phyloP scores from a whole-genome alignment of 2,888 invertebrate species.

The Archips crataeganus region DNA sequence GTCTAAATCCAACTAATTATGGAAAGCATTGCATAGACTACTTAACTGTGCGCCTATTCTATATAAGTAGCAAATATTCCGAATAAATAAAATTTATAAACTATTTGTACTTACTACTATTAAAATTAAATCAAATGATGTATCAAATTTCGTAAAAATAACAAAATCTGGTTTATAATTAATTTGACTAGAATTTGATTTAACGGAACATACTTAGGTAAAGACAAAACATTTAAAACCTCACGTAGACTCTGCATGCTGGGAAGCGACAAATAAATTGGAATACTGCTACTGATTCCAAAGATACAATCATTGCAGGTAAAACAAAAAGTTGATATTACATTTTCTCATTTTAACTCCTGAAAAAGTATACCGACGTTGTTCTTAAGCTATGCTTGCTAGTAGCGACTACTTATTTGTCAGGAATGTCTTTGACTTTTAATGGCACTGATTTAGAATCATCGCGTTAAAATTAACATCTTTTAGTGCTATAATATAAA shows the following conservation, averaged over 20 bases:
- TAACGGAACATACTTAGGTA: neutral
- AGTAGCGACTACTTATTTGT: conserved; percentile 4
- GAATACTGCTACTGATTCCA: conserved; percentile 5
- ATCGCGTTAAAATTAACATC: conserved; percentile 29
- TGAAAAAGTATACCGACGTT: neutral
- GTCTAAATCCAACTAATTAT: conserved; percentile 66
- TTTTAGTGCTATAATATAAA: conserved; percentile 33
- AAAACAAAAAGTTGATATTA: conserved; percentile 3
- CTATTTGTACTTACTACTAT: conserved; percentile 6
- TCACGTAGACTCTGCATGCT: conserved; percentile 33
- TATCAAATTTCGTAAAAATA: neutral
- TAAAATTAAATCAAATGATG: neutral
- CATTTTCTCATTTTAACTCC: neutral
- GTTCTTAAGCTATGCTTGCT: neutral
- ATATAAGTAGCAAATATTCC: conserved; percentile 54
- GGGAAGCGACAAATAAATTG: conserved; percentile 30
- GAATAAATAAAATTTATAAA: conserved; percentile 1
- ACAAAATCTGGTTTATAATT: neutral
- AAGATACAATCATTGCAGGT: neutral
- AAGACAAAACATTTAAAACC: conserved; percentile 4
- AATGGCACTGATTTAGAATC: conserved; percentile 11
- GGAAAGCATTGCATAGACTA: conserved; percentile 74
- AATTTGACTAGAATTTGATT: neutral
- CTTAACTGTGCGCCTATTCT: conserved; percentile 64
- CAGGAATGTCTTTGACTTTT: conserved; percentile 5